Conservation (phyloP, 2,113 vertebrate genomes). For the Hystrix cristata region DNA sequence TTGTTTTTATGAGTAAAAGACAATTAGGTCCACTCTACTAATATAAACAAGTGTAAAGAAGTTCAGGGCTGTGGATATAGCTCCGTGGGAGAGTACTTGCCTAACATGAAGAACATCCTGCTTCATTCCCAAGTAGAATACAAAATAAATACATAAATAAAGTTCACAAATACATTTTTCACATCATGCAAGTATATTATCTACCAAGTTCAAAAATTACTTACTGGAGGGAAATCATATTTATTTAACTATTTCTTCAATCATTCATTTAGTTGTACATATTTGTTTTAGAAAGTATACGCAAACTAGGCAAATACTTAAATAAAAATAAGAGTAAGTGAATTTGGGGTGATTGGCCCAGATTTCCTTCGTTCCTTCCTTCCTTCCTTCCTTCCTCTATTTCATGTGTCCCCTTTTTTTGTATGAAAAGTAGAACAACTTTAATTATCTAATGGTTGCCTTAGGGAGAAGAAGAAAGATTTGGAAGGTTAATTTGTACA, state of each 20-base stretch:
- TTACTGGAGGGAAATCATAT: not conserved
- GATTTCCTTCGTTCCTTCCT: not conserved
- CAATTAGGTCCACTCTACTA: not conserved
- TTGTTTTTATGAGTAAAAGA: not conserved
- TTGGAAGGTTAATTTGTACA: not conserved
- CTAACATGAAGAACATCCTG: not conserved
- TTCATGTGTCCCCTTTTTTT: not conserved
- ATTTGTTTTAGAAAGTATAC: not conserved
- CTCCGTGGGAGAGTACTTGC: not conserved
- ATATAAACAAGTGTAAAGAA: not conserved
- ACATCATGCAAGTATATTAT: not conserved
- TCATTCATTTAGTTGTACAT: not conserved
- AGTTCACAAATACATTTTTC: not conserved
- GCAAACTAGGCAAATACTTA: not conserved
- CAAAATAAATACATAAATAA: not conserved
- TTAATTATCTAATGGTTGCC: not conserved
- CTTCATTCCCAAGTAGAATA: not conserved
- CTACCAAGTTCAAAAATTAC: not conserved
- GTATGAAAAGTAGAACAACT: not conserved
- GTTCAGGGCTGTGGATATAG: not conserved
- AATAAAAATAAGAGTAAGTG: not conserved
- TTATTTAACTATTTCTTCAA: not conserved
- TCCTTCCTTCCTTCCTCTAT: not conserved
- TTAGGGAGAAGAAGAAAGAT: not conserved
- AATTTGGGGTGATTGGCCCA: not conserved